Conservation (phyloP, 2,888 invertebrate genomes). For the Mechanitis mazaeus region DNA sequence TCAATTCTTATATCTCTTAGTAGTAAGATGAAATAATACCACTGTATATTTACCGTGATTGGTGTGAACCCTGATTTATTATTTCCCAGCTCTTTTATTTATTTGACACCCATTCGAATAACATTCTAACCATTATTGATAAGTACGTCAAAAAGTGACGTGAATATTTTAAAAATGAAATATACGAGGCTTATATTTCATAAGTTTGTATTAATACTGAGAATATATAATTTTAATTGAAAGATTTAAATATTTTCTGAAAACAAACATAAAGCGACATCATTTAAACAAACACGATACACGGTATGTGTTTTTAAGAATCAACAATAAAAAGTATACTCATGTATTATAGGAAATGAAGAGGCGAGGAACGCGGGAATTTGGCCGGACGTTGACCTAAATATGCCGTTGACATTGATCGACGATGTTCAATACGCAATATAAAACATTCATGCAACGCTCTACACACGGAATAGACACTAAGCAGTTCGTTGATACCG, state of each 20-base stretch:
- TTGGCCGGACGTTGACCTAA: slow-evolving; percentile 72
- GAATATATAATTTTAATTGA: no score
- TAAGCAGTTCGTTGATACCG: slow-evolving; percentile 65
- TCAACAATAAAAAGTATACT: slow-evolving; percentile 37
- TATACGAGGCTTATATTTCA: neutral
- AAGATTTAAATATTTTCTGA: neutral
- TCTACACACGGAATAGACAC: slow-evolving; percentile 52
- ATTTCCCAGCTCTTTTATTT: slow-evolving; percentile 42
- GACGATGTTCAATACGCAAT: slow-evolving; percentile 66
- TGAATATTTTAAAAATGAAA: neutral
- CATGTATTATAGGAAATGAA: slow-evolving; percentile 52
- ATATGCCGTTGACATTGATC: slow-evolving; percentile 76
- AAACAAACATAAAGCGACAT: neutral
- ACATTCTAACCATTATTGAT: neutral
- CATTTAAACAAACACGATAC: neutral
- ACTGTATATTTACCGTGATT: slow-evolving; percentile 34
- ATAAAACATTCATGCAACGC: slow-evolving; percentile 52
- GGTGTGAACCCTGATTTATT: slow-evolving; percentile 38
- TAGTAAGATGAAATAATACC: neutral
- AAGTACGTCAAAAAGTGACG: neutral
- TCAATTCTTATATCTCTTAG: neutral
- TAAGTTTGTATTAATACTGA: no score
- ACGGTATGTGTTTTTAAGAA: slow-evolving; percentile 4
- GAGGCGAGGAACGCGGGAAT: slow-evolving; percentile 60
- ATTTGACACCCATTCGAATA: slow-evolving; percentile 4